Percentiles rank a stretch among this genome's conserved stretches.
These are phyloP conservation scores for Eriocheir sinensis DNA, from an alignment of 1,140 invertebrate species.

Conservation along the genomic window DNA sequence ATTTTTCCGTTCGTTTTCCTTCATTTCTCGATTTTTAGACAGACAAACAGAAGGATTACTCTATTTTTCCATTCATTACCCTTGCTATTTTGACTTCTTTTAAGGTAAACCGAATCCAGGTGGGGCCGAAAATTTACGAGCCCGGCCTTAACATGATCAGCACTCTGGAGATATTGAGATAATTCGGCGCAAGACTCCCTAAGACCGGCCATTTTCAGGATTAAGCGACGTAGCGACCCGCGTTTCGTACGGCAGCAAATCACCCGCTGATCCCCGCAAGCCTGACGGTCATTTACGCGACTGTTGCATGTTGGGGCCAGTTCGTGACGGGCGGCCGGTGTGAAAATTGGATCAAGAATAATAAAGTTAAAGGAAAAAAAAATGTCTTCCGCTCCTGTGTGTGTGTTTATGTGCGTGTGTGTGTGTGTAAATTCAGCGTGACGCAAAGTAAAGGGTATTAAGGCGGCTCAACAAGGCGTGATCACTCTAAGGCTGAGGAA, in stretches of 20 bases:
- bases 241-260: background rate
- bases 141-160: background rate
- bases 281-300: background rate
- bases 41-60: too few species aligned
- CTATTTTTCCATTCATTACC: too few species aligned
- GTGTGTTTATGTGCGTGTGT: background rate
- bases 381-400: background rate
- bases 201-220: background rate
- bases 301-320: background rate
- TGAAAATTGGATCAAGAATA: slow-evolving; percentile 26
- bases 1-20: too few species aligned
- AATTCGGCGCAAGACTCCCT: background rate
- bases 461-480: background rate
- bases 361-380: background rate
- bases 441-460: background rate
- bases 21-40: too few species aligned
- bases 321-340: background rate
- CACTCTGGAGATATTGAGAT: background rate
- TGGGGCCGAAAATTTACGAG: slow-evolving; percentile 9
- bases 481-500: background rate
- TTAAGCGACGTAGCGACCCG: background rate
- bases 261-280: background rate
- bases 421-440: slow-evolving; percentile 2
- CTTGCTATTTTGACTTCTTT: too few species aligned
- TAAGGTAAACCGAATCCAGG: too few species aligned